These are phyloP conservation scores for Ochropleura plecta DNA, from an alignment of 2,888 invertebrate species.

Conservation along the genomic window DNA sequence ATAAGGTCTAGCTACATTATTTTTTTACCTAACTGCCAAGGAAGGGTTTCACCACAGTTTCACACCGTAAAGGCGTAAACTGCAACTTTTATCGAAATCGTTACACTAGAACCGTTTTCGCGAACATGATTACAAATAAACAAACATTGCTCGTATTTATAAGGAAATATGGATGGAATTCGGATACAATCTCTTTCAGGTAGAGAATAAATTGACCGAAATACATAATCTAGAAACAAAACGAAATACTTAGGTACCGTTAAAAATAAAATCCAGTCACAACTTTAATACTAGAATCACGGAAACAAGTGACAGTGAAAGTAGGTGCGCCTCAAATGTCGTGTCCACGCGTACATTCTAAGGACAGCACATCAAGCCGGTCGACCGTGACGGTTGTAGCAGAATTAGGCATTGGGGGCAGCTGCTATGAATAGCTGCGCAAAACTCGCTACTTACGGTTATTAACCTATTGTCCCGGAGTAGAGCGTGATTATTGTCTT, in stretches of 20 bases:
- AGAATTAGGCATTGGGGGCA: constrained; percentile 67
- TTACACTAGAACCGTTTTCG: no score
- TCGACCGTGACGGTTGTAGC: constrained; percentile 57
- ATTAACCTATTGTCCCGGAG: constrained; percentile 62
- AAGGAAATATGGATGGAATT: background rate
- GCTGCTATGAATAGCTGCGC: constrained; percentile 61
- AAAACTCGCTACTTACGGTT: constrained; percentile 60
- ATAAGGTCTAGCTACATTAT: no score
- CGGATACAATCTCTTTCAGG: background rate
- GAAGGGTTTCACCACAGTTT: no score
- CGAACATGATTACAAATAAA: no score
- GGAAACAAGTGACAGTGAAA: constrained; percentile 53
- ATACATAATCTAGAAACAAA: background rate
- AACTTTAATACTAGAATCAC: constrained; percentile 16
- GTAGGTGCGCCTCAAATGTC: constrained; percentile 51
- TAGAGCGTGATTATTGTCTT: constrained; percentile 60
- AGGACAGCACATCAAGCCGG: constrained; percentile 50
- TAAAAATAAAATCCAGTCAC: constrained; percentile 1
- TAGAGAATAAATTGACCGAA: background rate
- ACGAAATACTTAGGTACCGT: background rate
- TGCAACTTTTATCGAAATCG: no score
- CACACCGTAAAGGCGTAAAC: no score
- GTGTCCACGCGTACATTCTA: constrained; percentile 45
- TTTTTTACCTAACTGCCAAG: no score
- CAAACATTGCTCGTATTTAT: no score